These are phyloP conservation scores for Tangara arthus DNA, from an alignment of 2,797 vertebrate species.

Conservation along the genomic window DNA sequence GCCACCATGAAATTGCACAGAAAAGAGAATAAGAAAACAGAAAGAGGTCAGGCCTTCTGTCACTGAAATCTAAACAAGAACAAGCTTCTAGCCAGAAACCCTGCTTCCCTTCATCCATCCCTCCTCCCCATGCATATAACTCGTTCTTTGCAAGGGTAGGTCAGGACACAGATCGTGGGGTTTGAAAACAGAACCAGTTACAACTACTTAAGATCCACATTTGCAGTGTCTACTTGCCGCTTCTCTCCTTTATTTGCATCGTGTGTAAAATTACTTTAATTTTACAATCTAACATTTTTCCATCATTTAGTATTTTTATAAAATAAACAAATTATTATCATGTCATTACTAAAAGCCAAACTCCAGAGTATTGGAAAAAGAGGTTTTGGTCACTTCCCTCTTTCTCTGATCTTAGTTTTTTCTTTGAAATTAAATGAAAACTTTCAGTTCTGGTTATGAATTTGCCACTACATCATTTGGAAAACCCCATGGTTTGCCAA, in stretches of 20 bases:
- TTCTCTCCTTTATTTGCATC: not conserved
- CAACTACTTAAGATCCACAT: not conserved
- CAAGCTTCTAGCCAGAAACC: constrained; percentile 4
- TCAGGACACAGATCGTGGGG: not conserved
- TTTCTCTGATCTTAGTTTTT: not conserved
- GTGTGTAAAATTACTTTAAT: not conserved
- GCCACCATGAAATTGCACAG: constrained; percentile 40
- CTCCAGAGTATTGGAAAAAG: not conserved
- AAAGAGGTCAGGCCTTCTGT: constrained; percentile 46
- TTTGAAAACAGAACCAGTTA: not conserved
- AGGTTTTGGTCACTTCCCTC: not conserved
- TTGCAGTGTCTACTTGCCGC: not conserved
- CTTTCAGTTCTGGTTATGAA: not conserved
- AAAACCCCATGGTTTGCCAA: not conserved
- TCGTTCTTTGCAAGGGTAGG: not conserved
- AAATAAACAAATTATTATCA: not conserved
- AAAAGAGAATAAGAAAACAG: constrained; percentile 36
- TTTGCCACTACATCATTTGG: not conserved
- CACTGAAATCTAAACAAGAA: constrained; percentile 18
- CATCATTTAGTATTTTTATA: not conserved
- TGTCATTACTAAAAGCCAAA: not conserved
- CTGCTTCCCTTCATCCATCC: not conserved
- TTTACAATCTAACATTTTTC: not conserved
- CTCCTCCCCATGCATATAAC: not conserved
- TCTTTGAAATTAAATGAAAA: not conserved